Conservation (phyloP, 2,113 vertebrate genomes). For the Callithrix jacchus region DNA sequence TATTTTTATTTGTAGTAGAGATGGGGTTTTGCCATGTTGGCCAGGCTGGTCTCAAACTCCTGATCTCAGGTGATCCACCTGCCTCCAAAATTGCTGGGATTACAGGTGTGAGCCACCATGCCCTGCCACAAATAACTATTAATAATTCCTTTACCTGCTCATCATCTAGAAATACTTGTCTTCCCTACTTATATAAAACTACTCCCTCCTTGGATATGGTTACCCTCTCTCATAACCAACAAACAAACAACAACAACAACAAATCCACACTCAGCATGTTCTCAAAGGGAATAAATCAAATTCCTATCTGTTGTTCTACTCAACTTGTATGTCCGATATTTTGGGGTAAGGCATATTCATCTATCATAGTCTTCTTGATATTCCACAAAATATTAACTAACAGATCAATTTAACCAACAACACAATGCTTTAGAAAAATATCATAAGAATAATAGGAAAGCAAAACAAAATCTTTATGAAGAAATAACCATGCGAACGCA, state of each 20-base stretch:
- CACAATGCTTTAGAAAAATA: background rate
- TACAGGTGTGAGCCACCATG: too few species aligned
- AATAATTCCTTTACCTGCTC: background rate
- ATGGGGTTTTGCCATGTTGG: too few species aligned
- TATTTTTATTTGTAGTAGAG: too few species aligned
- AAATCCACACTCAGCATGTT: background rate
- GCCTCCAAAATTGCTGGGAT: too few species aligned
- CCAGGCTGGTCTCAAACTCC: too few species aligned
- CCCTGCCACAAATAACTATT: too few species aligned
- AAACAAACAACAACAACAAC: too few species aligned
- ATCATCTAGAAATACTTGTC: background rate
- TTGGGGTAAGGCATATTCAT: background rate
- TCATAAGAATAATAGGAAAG: background rate
- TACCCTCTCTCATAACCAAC: background rate
- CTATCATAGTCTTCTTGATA: background rate
- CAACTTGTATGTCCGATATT: background rate
- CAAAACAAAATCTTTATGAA: background rate
- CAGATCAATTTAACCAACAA: background rate
- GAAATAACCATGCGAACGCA: background rate
- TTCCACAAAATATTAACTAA: background rate
- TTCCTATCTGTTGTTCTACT: background rate
- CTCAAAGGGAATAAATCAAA: background rate
- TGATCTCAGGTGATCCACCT: too few species aligned
- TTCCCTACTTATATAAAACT: background rate
- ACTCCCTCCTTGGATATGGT: background rate